Percentiles rank a stretch among this genome's conserved stretches.
phyloP scores from a whole-genome alignment of 2,113 vertebrate species.

The Muntiacus muntjak region DNA sequence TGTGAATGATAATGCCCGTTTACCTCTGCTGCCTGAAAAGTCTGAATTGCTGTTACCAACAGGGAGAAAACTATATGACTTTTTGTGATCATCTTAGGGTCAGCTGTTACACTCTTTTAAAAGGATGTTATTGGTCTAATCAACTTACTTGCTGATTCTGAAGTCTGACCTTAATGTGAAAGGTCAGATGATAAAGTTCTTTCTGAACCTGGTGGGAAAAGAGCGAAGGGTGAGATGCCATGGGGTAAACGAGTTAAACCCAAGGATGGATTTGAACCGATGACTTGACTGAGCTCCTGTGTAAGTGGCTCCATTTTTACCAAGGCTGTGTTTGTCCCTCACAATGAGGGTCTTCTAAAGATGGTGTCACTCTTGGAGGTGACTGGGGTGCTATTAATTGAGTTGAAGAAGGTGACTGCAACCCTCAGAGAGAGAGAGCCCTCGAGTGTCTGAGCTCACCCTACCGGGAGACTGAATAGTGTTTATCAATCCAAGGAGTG shows the following conservation, averaged over 20 bases:
- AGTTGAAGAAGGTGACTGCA: not conserved
- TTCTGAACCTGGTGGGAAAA: not conserved
- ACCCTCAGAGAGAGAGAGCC: not conserved
- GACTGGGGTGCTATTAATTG: not conserved
- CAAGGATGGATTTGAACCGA: not conserved
- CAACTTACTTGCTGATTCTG: slow-evolving; percentile 37
- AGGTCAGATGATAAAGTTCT: not conserved
- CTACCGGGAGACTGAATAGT: not conserved
- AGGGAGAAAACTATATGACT: slow-evolving; percentile 10
- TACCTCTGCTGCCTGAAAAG: not conserved
- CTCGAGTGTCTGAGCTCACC: not conserved
- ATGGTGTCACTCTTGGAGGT: not conserved
- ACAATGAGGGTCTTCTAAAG: not conserved
- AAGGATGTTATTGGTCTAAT: slow-evolving; percentile 38
- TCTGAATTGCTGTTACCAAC: not conserved
- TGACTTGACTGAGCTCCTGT: not conserved
- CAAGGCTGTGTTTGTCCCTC: not conserved
- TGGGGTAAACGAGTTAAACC: not conserved
- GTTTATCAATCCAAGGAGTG: not conserved
- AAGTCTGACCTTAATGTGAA: slow-evolving; percentile 13
- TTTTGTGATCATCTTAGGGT: slow-evolving; percentile 53
- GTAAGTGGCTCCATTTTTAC: not conserved
- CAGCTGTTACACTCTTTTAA: slow-evolving; percentile 37
- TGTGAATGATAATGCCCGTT: not conserved
- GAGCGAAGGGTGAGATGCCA: not conserved